A percentile compares a stretch with the other conserved stretches of the same genome.
Conservation (phyloP, 2,113 vertebrate species). For the Chaetura pelagica region DNA sequence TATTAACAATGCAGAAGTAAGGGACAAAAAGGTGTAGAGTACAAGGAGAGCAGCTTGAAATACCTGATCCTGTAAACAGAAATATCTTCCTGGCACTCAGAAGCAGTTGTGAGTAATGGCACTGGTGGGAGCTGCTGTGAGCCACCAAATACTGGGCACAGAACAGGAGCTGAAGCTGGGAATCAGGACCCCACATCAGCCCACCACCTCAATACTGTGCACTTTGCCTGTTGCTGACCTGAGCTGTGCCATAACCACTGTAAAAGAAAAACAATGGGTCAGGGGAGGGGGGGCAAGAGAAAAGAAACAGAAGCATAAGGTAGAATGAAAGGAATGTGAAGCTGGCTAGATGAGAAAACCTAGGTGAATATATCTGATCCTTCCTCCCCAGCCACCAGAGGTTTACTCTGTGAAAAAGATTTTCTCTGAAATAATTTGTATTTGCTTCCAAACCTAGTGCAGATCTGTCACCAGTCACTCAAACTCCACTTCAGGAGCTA, state of each 20-base stretch:
- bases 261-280: not conserved
- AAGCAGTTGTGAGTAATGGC: not conserved
- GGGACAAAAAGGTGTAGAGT: not conserved
- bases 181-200: not conserved
- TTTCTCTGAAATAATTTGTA: constrained; percentile 44
- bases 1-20: not conserved
- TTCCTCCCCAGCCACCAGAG: constrained; percentile 36
- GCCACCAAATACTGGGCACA: not conserved
- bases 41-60: not conserved
- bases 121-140: not conserved
- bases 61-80: not conserved
- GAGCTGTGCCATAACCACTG: not conserved
- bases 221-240: not conserved
- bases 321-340: constrained; percentile 37
- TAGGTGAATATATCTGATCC: constrained; percentile 58
- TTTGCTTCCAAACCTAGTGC: constrained; percentile 34
- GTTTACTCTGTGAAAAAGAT: constrained; percentile 52
- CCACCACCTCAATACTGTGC: not conserved
- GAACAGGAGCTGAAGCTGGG: not conserved
- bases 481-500: not conserved
- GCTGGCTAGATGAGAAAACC: constrained; percentile 52
- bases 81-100: not conserved
- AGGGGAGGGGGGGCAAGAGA: not conserved
- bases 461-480: constrained; percentile 48
- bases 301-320: constrained; percentile 27